These are phyloP conservation scores for Peromyscus eremicus DNA, from an alignment of 2,797 vertebrate species.

Conservation along the genomic window DNA sequence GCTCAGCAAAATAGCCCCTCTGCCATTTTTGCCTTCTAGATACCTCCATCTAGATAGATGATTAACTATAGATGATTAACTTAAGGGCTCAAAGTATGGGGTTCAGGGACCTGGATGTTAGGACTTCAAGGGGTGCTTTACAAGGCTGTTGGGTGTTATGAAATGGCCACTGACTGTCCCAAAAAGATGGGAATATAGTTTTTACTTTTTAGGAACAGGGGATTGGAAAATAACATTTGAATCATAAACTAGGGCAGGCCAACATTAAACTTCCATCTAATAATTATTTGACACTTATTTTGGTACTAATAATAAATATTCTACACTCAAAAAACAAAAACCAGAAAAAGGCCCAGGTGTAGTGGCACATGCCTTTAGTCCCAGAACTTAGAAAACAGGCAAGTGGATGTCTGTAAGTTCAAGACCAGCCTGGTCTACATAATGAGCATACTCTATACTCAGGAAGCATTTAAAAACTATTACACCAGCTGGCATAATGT, in stretches of 20 bases:
- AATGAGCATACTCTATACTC: neutral
- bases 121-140: neutral
- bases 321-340: neutral
- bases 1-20: neutral
- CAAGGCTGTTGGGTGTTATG: neutral
- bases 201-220: neutral
- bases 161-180: neutral
- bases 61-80: neutral
- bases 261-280: neutral
- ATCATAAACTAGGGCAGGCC: neutral
- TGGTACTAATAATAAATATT: neutral
- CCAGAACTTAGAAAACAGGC: neutral
- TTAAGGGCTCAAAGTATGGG: neutral
- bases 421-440: neutral
- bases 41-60: neutral
- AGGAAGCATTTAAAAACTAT: constrained; percentile 3
- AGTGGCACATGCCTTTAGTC: neutral
- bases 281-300: neutral
- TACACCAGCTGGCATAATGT: neutral
- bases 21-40: neutral
- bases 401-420: neutral
- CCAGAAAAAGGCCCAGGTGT: neutral
- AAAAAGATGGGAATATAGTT: neutral
- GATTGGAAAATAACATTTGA: constrained; percentile 35
- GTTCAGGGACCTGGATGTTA: neutral